Base-by-base conservation (phyloP, 2,113 vertebrate genomes). In the Phasianus colchicus region DNA sequence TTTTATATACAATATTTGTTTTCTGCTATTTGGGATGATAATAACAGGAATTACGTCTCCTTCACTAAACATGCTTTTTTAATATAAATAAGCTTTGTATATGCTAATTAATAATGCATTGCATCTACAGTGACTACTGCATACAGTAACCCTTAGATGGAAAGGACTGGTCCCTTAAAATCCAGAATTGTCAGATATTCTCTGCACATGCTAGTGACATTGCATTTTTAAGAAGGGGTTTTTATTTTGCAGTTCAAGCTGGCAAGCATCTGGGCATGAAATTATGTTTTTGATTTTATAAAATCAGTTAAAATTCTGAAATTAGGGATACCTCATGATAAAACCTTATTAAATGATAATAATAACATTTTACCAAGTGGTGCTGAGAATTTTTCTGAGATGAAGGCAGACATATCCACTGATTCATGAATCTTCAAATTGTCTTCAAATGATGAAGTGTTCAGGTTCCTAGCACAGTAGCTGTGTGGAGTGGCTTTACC, bases 1-100 rank as follows among this genome's bases (percentile, higher is more conserved):
- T 22, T 88, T 47, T 50, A 11, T 74, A 47, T n/a, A 74, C 65
- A 71, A n/a, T 93, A 83, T 93, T 93, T 95, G 83, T 19, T 93
- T 93, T 90, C 70, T 86, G 73, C 57, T 93, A 6, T 92, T 92
- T 94, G 88, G 57, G 36, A 86, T 84, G 32, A 52, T 92, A 96
- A 95, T 95, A 93, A 88, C 20, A 65, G 52, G 90, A 94, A 90
- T 96, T 93, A 94, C 61, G 40, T 96, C 52, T 88, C 77, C 88
- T 94, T 93, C 92, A 69, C 69, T 93, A 94, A 93, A 48, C 90
- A 94, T 90, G 80, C 69, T 83, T 96, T 94, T 95, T 89, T 69
- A 96, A 96, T 96, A 96, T 92, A 94, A 93, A 96, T 90, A 88
- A 83, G 76, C 88, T 95, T 96, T 95, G 73, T 90, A 71, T 92